Evolutionary conservation across 2,797 vertebrate species (phyloP), one percentile per base, ranked within the genome.

Genomic region (Manis pentadactyla): DNA sequence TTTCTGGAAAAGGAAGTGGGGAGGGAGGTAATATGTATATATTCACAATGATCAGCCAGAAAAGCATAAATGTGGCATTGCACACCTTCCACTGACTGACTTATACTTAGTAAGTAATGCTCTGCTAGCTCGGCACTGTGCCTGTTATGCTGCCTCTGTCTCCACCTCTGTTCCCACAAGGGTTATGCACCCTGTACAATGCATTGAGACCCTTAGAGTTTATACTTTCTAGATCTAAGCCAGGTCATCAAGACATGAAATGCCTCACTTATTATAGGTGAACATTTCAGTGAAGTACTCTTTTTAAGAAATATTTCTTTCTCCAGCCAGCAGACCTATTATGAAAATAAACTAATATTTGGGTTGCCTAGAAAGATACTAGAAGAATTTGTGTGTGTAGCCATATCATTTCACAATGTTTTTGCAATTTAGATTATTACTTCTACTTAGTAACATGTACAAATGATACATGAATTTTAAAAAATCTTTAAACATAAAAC

Each of bases 361-460:
- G 55, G 23, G 29, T 64, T 86, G 5, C 87, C 31, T 82, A 95
- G 19, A 93, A 66, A 92, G 27, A 92, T n/a, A 64, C 23, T 74
- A 69, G 23, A 85, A 87, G 79, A 15, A 78, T 69, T 84, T 78
- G 0, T 81, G 90, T 46, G 12, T 34, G 4, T 34, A 83, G 18
- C 31, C 51, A 51, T 85, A 82, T 87, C 29, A 66, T 77, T 97
- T 92, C 55, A 84, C 64, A 84, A 90, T 93, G 51, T 27, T 90
- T 89, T 94, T 87, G 17, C 84, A 87, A 95, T 92, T 94, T 81
- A 96, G 61, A 84, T 59, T 13, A 92, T 94, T 87, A 93, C 13
- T 55, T 90, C 68, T 96, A 92, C 53, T 90, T 94, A 88, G 42
- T 82, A 93, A 90, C 34, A 93, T 12, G 18, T 77, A 94, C 95